A percentile compares a stretch with the other conserved stretches of the same genome.
Evolutionary conservation across 2,888 invertebrate genomes (phyloP).

Genomic region (Eupsilia transversa): DNA sequence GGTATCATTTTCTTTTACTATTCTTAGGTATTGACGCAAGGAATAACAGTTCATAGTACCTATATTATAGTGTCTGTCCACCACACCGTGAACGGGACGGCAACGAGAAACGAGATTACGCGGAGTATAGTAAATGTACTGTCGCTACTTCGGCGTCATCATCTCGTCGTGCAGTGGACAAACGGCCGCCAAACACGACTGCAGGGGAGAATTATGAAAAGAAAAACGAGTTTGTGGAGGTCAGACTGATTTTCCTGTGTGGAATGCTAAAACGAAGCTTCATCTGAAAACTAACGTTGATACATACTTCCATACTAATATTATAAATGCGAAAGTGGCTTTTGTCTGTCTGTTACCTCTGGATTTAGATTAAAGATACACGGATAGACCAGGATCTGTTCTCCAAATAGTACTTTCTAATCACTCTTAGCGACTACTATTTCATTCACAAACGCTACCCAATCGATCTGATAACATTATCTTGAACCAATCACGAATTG

Average conservation of each 20-base stretch:
- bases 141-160: no score
- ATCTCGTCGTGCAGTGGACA: no score
- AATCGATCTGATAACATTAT: background rate
- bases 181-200: background rate
- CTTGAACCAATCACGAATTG: background rate
- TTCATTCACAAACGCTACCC: constrained; percentile 12
- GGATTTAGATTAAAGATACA: background rate
- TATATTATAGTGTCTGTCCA: no score
- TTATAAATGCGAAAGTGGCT: no score
- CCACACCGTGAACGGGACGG: no score
- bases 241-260: background rate
- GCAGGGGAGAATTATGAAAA: background rate
- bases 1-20: no score
- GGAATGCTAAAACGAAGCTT: background rate
- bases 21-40: no score
- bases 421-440: background rate
- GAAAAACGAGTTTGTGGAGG: background rate
- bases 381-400: background rate
- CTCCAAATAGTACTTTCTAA: background rate
- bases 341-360: no score
- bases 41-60: no score
- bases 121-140: no score
- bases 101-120: no score
- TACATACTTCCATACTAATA: background rate
- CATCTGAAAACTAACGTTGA: background rate